A percentile compares a stretch with the other conserved stretches of the same genome.
Evolutionary conservation across 2,888 invertebrate species (phyloP).

Genomic region (Phortica magna): DNA sequence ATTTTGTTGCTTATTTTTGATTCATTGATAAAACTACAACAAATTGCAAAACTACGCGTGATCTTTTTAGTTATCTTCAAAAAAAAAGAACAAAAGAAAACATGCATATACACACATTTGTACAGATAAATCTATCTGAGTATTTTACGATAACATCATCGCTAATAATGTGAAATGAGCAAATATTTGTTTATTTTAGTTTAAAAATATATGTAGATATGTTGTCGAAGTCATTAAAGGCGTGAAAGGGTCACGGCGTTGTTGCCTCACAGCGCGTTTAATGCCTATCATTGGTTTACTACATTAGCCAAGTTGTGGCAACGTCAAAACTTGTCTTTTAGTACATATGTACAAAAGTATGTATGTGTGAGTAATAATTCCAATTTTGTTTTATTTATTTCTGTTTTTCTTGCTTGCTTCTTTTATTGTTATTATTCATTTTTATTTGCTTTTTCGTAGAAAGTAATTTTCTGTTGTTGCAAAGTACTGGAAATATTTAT

Average conservation of each 20-base stretch:
- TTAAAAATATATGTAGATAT: no score
- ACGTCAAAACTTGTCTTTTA: no score
- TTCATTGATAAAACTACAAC: slow-evolving; percentile 20
- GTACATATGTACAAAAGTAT: background rate
- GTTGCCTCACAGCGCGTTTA: no score
- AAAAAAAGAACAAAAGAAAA: background rate
- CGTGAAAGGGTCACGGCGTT: no score
- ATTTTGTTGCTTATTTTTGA: background rate
- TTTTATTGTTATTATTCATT: slow-evolving; percentile 30
- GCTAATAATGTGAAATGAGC: slow-evolving; percentile 19
- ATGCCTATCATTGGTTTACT: no score
- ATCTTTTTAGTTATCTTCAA: background rate
- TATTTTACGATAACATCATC: slow-evolving; percentile 26
- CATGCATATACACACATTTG: background rate
- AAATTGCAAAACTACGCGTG: background rate
- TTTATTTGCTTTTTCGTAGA: slow-evolving; percentile 43
- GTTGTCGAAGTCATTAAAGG: no score
- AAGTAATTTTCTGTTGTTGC: background rate
- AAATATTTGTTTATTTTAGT: background rate
- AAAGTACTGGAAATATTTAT: background rate
- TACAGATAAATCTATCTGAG: no score
- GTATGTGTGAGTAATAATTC: background rate
- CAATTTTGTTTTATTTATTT: background rate
- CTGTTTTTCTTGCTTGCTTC: slow-evolving; percentile 31
- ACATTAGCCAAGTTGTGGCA: no score